Evolutionary conservation across 2,797 vertebrate species (phyloP), one percentile per base, ranked within the genome.

Genomic region (Syngnathus rostellatus): DNA sequence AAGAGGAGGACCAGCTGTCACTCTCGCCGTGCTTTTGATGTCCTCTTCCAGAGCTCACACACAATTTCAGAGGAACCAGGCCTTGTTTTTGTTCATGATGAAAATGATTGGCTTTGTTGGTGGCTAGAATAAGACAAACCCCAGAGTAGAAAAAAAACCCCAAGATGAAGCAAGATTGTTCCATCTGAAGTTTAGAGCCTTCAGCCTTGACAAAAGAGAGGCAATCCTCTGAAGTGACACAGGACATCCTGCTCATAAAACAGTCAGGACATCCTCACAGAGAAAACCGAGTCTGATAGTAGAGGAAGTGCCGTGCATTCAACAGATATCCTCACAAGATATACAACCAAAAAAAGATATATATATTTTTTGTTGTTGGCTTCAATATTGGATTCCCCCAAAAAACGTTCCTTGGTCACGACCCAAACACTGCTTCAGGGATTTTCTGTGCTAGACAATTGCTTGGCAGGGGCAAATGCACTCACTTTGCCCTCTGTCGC

Each of bases 1-100:
- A 83, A 85, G 85, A 89, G 87, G 86, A 88, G 86, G 85, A 85
- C 85, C 87, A 88, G 86, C 85, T 89, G 88, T 88, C 88, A 86
- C 80, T 88, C 88, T 85, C 71, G 8, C 77, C 63, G 14, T 58
- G 73, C 83, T 83, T 89, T 88, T 88, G 87, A 89, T 86, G 81
- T 86, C 71, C 67, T 70, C 65, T 72, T 67, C 54, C 68, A 81
- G 73, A 81, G 63, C 77, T 74, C 70, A 69, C 73, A 73, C 69
- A 70, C 65, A 66, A 68, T 80, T 81, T 84, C 76, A 84, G 75
- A 84, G 21, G 74, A 78, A 67, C 39, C 38, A 0, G 59, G 72
- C 63, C 77, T 81, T 86, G 78, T 81, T 86, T 82, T 82, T 75
- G 73, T 78, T 83, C 68, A 72, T 76, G 62, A 81, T 77, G 72